phyloP scores from a whole-genome alignment of 2,888 invertebrate species.

The Diaperis boleti region DNA sequence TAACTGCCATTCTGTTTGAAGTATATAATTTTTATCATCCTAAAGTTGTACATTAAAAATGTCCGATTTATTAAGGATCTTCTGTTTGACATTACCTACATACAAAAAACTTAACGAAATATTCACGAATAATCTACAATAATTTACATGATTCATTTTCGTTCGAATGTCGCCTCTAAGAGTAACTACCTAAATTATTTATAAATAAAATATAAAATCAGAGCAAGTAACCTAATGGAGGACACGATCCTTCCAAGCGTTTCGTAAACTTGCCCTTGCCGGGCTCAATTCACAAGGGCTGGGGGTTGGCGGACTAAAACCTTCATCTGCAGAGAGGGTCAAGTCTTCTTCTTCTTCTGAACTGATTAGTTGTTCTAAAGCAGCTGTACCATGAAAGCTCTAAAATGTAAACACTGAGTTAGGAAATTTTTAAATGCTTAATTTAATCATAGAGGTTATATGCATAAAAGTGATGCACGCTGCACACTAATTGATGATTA shows the following conservation, averaged over 20 bases:
- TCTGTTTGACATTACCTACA: conserved; percentile 47
- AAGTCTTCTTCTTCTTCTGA: conserved; percentile 64
- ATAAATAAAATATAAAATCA: conserved; percentile 29
- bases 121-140: conserved; percentile 10
- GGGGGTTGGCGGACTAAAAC: conserved; percentile 66
- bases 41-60: conserved; percentile 15
- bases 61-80: conserved; percentile 1
- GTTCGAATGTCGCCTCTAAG: conserved; percentile 30
- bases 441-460: no score
- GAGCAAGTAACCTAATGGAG: conserved; percentile 49
- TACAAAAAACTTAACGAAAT: conserved; percentile 38
- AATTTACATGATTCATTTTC: conserved; percentile 30
- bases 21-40: not conserved
- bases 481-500: no score
- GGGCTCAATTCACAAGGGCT: conserved; percentile 65
- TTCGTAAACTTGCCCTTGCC: conserved; percentile 58
- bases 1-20: conserved; percentile 22
- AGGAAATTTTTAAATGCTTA: no score
- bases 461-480: no score
- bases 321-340: conserved; percentile 65
- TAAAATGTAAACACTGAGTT: conserved; percentile 42
- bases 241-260: conserved; percentile 60
- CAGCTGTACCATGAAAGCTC: conserved; percentile 67
- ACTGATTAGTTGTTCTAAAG: conserved; percentile 62
- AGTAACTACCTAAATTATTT: conserved; percentile 9